Base-by-base conservation (phyloP, 2,888 invertebrate genomes). In the Drepanosiphum platanoidis region DNA sequence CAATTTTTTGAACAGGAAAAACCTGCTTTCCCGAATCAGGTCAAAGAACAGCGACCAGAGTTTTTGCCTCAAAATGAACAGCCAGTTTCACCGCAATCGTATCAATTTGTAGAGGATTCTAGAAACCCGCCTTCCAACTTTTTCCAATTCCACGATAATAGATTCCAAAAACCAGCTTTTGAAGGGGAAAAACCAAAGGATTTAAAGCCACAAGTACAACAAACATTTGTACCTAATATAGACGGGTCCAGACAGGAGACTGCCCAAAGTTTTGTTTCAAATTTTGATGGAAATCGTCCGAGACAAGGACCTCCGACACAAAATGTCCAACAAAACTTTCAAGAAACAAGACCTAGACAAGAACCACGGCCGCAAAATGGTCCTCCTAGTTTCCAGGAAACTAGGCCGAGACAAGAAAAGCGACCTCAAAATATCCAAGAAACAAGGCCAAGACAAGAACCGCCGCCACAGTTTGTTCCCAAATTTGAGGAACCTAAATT, bases 41-140 rank as follows among this genome's bases (percentile, higher is more conserved):
- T 66, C 18, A 84, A 86, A 68, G 75, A 74, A 52, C 79, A 83
- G 8, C 80, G 86, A 0, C 86, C 75, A 1, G 61, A 86, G 30
- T 68, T 70, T 58, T 72, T 70, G 3, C 75, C 81, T 64, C 74
- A 64, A 81, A 86, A 86, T 11, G 86, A 86, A 83, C 86, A 86
- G 18, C 74, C 86, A 9, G 68, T 46, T 8, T 30, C 70, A 5
- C 77, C 84, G 30, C 75, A 77, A 68, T 84, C 84, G 4, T 84
- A 39, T 58, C 77, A 77, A 30, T 84, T 84, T 58, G 52, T 77
- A 9, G 84, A 84, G 3, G 75, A 77, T 22, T 68, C 52, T n/a
- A 52, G 84, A 84, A 84, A 75, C 18, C 84, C 84, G 0, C 58
- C 84, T 27, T 77, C 84, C 0, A 84, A 75, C 52, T 77, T 84